phyloP scores from a whole-genome alignment of 2,888 invertebrate genomes.

The Gymnocheta viridis region DNA sequence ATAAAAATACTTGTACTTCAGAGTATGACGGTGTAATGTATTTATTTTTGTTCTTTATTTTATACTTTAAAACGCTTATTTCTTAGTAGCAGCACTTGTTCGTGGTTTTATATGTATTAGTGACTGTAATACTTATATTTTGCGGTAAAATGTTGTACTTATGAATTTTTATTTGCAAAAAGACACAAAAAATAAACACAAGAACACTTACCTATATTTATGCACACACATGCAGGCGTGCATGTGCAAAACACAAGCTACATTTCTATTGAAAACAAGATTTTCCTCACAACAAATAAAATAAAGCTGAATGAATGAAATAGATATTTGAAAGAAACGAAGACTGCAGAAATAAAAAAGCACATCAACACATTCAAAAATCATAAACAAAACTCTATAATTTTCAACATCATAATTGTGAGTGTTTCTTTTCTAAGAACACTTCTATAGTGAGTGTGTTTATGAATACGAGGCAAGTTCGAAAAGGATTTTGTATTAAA shows the following conservation, averaged over 20 bases:
- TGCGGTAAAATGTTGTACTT: conserved; percentile 61
- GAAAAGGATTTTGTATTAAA: not conserved
- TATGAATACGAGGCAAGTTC: not conserved
- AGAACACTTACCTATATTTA: not conserved
- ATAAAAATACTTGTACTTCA: not conserved
- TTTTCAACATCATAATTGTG: conserved; percentile 53
- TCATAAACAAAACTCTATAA: conserved; percentile 55
- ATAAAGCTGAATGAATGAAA: conserved; percentile 1
- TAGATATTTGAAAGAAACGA: conserved; percentile 23
- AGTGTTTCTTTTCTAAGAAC: conserved; percentile 19
- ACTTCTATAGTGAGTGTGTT: not conserved
- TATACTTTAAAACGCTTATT: conserved; percentile 3
- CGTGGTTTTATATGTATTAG: not conserved
- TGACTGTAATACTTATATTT: conserved; percentile 9
- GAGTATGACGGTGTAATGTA: conserved; percentile 14
- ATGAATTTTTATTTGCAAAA: conserved; percentile 16
- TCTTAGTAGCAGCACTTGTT: conserved; percentile 24
- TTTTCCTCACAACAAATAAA: not conserved
- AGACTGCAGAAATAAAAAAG: conserved; percentile 54
- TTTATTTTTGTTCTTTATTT: conserved; percentile 30
- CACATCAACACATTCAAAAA: conserved; percentile 58
- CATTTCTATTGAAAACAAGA: conserved; percentile 14
- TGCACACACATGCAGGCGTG: not conserved
- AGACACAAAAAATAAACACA: not conserved
- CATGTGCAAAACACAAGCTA: too few species aligned